These are phyloP conservation scores for Cancer borealis DNA, from an alignment of 2,888 invertebrate genomes.

Conservation along the genomic window DNA sequence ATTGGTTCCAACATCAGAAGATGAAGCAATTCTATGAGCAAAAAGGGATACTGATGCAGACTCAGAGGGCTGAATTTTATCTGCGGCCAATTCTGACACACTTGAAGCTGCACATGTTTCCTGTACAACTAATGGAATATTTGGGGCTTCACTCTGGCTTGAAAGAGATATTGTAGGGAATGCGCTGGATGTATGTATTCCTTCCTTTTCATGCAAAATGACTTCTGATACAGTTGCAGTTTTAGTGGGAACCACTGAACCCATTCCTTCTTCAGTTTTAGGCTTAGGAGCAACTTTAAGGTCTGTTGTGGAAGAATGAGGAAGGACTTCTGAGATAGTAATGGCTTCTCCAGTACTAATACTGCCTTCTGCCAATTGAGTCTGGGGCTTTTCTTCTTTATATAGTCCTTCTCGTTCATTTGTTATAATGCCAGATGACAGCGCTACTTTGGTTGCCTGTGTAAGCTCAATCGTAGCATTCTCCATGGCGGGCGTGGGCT, in stretches of 20 bases:
- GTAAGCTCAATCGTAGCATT: slow-evolving; percentile 66
- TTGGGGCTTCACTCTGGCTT: slow-evolving; percentile 59
- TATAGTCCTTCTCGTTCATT: slow-evolving; percentile 63
- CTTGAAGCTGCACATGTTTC: slow-evolving; percentile 62
- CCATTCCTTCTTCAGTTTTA: slow-evolving; percentile 70
- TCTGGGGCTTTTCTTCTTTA: slow-evolving; percentile 65
- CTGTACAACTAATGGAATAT: slow-evolving; percentile 70
- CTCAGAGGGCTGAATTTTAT: slow-evolving; percentile 59
- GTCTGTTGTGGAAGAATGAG: slow-evolving; percentile 63
- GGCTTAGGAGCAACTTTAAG: slow-evolving; percentile 58
- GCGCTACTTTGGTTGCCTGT: slow-evolving; percentile 66
- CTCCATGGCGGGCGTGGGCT: slow-evolving; percentile 53
- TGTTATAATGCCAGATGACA: slow-evolving; percentile 66
- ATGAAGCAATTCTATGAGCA: slow-evolving; percentile 66
- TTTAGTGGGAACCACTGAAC: slow-evolving; percentile 71
- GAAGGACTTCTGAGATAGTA: slow-evolving; percentile 67
- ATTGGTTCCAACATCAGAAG: slow-evolving; percentile 78
- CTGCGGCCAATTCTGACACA: slow-evolving; percentile 52
- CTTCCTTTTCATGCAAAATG: slow-evolving; percentile 77
- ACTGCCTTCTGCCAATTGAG: slow-evolving; percentile 63
- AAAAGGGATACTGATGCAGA: slow-evolving; percentile 65
- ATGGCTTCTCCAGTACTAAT: slow-evolving; percentile 67
- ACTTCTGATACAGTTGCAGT: slow-evolving; percentile 73
- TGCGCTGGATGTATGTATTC: slow-evolving; percentile 76
- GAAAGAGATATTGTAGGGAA: slow-evolving; percentile 63